Conservation (phyloP, 2,888 invertebrate genomes). For the Machimus atricapillus region DNA sequence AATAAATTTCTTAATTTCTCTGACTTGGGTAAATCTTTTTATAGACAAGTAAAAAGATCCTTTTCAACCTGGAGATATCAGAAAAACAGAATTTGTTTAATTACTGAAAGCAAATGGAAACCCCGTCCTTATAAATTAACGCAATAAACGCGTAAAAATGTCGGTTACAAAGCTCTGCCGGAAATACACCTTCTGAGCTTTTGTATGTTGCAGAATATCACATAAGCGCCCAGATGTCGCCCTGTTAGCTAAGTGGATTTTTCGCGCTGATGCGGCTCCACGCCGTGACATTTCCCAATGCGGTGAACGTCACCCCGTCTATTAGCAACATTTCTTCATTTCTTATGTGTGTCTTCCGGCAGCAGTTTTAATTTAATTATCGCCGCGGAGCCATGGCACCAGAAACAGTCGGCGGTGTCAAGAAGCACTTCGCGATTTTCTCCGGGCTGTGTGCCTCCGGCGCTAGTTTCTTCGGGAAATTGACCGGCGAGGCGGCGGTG, state of each 20-base stretch:
- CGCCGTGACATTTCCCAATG: not conserved
- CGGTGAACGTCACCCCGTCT: not conserved
- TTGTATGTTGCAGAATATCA: not conserved
- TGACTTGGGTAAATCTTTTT: too few relatives aligned
- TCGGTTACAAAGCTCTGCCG: not conserved
- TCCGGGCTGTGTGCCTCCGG: constrained; percentile 67
- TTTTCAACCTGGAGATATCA: too few relatives aligned
- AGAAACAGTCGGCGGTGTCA: not conserved
- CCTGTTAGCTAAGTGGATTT: not conserved
- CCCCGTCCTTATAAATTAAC: too few relatives aligned
- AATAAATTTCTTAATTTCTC: too few relatives aligned
- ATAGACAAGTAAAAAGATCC: too few relatives aligned
- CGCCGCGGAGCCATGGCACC: not conserved
- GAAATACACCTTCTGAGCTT: not conserved
- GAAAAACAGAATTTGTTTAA: too few relatives aligned
- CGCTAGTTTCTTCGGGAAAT: constrained; percentile 69
- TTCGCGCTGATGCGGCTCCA: not conserved
- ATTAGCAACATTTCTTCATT: not conserved
- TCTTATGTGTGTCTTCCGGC: not conserved
- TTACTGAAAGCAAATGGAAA: too few relatives aligned
- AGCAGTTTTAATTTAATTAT: not conserved
- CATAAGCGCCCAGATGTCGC: not conserved
- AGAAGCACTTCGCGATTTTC: not conserved
- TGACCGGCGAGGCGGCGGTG: constrained; percentile 56
- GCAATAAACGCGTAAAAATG: not conserved